phyloP scores from a whole-genome alignment of 2,797 vertebrate genomes.

The Basileuterus tristriatus region DNA sequence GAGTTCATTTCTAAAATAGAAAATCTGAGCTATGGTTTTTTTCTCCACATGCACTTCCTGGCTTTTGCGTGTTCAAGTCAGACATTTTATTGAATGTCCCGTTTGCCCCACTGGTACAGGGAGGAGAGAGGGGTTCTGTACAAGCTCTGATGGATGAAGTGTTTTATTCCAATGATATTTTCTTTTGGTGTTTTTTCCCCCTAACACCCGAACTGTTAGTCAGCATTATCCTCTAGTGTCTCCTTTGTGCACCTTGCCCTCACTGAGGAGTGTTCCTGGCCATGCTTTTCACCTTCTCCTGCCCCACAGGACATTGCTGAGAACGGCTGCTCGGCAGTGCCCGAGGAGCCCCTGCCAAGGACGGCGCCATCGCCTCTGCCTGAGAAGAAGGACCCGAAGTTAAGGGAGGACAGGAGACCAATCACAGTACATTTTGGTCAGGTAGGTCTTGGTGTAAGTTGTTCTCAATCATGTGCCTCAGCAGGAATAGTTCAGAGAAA shows the following conservation, averaged over 20 bases:
- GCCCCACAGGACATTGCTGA: conserved; percentile 86
- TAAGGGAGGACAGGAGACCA: conserved; percentile 84
- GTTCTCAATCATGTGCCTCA: background rate
- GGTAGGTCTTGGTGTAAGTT: conserved; percentile 72
- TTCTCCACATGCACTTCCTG: background rate
- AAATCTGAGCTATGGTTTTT: background rate
- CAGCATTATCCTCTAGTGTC: conserved; percentile 32
- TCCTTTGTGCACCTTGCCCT: conserved; percentile 31
- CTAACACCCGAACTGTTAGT: conserved; percentile 33
- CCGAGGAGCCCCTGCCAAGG: conserved; percentile 75
- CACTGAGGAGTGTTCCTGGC: background rate
- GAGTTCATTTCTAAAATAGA: background rate
- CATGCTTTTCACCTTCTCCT: conserved; percentile 34
- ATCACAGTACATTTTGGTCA: conserved; percentile 93
- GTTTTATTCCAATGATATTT: background rate
- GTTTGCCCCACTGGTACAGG: background rate
- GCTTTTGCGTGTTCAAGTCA: conserved; percentile 31
- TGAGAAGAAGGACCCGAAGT: conserved; percentile 79
- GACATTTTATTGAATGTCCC: background rate
- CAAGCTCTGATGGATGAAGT: background rate
- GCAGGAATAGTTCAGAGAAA: background rate
- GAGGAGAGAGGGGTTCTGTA: background rate
- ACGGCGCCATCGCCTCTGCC: conserved; percentile 63
- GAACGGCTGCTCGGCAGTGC: conserved; percentile 82
- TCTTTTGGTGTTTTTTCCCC: background rate